Conservation (phyloP, 2,888 invertebrate genomes). For the Ichneumoninae sp. region DNA sequence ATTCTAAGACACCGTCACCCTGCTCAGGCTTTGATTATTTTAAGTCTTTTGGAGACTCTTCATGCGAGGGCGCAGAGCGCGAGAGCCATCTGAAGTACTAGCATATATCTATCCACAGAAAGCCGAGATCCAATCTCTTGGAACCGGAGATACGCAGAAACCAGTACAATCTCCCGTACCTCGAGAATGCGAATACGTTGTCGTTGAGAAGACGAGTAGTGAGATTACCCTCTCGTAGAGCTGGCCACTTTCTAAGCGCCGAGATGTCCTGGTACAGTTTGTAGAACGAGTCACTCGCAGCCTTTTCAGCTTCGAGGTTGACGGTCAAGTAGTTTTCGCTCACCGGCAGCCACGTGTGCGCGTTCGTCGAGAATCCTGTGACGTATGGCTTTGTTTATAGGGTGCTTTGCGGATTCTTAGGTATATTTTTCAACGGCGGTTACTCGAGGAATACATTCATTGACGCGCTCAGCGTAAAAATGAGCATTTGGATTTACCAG, state of each 20-base stretch:
- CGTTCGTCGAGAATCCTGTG: conserved; percentile 87
- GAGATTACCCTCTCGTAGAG: conserved; percentile 86
- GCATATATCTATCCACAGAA: neutral
- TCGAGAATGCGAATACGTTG: conserved; percentile 85
- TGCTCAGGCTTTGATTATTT: no score
- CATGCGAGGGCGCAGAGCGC: no score
- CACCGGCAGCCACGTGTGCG: conserved; percentile 89
- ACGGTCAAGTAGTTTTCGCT: conserved; percentile 86
- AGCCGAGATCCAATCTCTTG: neutral
- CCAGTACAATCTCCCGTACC: conserved; percentile 63
- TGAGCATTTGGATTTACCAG: conserved; percentile 83
- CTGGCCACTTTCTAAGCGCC: conserved; percentile 85
- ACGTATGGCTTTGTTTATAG: conserved; percentile 36
- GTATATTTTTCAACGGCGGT: neutral
- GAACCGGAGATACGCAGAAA: conserved; percentile 1
- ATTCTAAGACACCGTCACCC: no score
- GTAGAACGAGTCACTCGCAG: conserved; percentile 86
- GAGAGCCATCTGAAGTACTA: no score
- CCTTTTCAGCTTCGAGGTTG: conserved; percentile 86
- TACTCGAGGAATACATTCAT: neutral
- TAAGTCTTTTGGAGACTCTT: no score
- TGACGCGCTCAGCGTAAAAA: neutral
- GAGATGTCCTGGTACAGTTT: conserved; percentile 88
- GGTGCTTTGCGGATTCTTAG: neutral
- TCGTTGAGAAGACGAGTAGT: conserved; percentile 86